Percentiles rank a stretch among this genome's conserved stretches.
These are phyloP conservation scores for Urosaurus nigricauda DNA, from an alignment of 2,797 vertebrate species.

Conservation along the genomic window DNA sequence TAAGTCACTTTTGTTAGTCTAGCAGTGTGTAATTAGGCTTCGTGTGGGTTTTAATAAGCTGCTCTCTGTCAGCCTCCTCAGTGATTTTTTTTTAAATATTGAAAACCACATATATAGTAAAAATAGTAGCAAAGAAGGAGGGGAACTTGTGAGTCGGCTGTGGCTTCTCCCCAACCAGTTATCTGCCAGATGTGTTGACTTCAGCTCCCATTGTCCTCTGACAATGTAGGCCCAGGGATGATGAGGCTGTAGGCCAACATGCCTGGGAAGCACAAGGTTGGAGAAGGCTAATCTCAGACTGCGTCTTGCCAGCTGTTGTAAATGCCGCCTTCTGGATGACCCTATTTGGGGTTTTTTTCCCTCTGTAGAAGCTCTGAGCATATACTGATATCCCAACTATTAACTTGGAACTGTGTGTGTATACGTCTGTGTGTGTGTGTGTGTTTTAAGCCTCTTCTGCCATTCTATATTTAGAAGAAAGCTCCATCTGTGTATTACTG, in stretches of 20 bases:
- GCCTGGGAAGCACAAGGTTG: background rate
- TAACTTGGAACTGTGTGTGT: background rate
- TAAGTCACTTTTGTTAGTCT: background rate
- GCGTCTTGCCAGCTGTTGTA: background rate
- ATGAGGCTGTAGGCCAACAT: no score
- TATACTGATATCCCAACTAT: background rate
- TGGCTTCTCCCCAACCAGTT: background rate
- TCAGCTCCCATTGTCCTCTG: no score
- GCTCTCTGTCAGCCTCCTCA: background rate
- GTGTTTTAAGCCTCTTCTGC: background rate
- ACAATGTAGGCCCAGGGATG: no score
- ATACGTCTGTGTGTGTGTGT: background rate
- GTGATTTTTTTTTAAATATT: no score
- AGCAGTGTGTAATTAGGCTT: background rate
- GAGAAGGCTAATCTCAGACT: no score
- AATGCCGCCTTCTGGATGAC: background rate
- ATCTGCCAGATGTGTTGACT: no score
- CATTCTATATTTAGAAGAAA: slow-evolving; percentile 39
- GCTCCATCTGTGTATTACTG: slow-evolving; percentile 31
- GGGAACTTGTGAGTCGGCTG: background rate
- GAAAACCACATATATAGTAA: no score
- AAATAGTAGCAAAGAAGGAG: no score
- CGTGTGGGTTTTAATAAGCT: background rate
- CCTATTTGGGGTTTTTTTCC: background rate
- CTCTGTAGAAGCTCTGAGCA: background rate